phyloP scores from a whole-genome alignment of 1,140 invertebrate genomes.

The Micrasema minimum region DNA sequence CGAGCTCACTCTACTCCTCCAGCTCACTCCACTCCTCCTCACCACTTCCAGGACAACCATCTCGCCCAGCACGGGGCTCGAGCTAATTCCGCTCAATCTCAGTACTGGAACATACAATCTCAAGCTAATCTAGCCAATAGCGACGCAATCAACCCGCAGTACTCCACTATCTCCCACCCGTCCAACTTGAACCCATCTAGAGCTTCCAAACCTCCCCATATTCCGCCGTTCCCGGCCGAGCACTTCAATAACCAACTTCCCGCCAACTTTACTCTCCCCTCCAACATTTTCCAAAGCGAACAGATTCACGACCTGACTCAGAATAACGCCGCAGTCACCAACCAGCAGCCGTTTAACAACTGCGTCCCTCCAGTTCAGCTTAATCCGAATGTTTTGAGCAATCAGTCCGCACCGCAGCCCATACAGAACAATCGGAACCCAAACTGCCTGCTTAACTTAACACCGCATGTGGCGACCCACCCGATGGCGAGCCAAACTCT shows the following conservation, averaged over 20 bases:
- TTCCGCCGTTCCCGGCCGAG: slow-evolving; percentile 36
- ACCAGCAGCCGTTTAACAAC: slow-evolving; percentile 46
- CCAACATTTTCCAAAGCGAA: slow-evolving; percentile 34
- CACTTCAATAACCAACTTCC: slow-evolving; percentile 41
- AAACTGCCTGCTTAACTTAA: slow-evolving; percentile 39
- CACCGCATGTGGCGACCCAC: slow-evolving; percentile 35
- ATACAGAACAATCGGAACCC: slow-evolving; percentile 48
- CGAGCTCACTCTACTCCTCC: slow-evolving; percentile 46
- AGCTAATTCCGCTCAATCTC: slow-evolving; percentile 37
- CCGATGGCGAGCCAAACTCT: slow-evolving; percentile 31
- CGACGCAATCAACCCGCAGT: slow-evolving; percentile 20
- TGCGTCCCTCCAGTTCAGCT: slow-evolving; percentile 34
- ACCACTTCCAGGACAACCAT: slow-evolving; percentile 22
- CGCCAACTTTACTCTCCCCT: slow-evolving; percentile 37
- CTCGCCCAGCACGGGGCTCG: slow-evolving; percentile 3
- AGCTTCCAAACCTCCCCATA: slow-evolving; percentile 38
- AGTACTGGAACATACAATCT: slow-evolving; percentile 41
- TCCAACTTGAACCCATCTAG: slow-evolving; percentile 19
- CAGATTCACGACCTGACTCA: slow-evolving; percentile 22
- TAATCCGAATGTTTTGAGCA: slow-evolving; percentile 44
- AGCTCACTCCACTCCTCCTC: slow-evolving; percentile 42
- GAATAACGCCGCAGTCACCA: slow-evolving; percentile 35
- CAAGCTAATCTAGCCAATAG: slow-evolving; percentile 27
- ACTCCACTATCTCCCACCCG: background rate
- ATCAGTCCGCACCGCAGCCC: slow-evolving; percentile 32